A percentile compares a stretch with the other conserved stretches of the same genome.
These are phyloP conservation scores for Palythoa grandis DNA, from an alignment of 92 coral and sea anemone species.

Conservation along the genomic window DNA sequence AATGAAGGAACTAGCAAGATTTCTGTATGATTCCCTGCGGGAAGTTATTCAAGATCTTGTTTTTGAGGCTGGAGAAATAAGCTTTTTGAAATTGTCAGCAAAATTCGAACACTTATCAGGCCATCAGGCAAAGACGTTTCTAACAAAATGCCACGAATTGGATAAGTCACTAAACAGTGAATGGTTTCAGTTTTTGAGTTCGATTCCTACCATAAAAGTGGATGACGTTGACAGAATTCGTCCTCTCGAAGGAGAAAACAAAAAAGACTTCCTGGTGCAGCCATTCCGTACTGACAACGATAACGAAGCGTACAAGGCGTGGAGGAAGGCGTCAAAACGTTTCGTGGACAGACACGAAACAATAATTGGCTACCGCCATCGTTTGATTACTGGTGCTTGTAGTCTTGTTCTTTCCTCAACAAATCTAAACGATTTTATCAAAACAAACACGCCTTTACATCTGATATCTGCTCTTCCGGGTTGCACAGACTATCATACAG, in stretches of 20 bases:
- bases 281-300: background rate
- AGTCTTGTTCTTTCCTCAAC: background rate
- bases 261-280: too few species aligned
- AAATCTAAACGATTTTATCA: slow-evolving; percentile 15
- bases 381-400: slow-evolving; percentile 4
- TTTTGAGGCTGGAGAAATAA: background rate
- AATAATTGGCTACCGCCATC: slow-evolving; percentile 8
- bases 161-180: background rate
- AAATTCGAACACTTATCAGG: background rate
- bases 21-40: background rate
- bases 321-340: background rate
- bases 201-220: slow-evolving; percentile 1
- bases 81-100: background rate
- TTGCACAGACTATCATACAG: background rate
- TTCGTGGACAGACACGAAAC: background rate
- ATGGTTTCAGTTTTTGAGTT: slow-evolving; percentile 3
- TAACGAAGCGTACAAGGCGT: background rate
- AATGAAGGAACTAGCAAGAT: background rate
- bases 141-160: background rate
- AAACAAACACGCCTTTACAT: slow-evolving; percentile 64
- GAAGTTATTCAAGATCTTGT: slow-evolving; percentile 18
- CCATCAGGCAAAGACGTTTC: background rate
- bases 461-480: slow-evolving; percentile 66
- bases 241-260: background rate
- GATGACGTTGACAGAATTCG: background rate